A percentile compares a stretch with the other conserved stretches of the same genome.
Evolutionary conservation across 2,888 invertebrate genomes (phyloP).

Genomic region (Leptinotarsa peninsularis): DNA sequence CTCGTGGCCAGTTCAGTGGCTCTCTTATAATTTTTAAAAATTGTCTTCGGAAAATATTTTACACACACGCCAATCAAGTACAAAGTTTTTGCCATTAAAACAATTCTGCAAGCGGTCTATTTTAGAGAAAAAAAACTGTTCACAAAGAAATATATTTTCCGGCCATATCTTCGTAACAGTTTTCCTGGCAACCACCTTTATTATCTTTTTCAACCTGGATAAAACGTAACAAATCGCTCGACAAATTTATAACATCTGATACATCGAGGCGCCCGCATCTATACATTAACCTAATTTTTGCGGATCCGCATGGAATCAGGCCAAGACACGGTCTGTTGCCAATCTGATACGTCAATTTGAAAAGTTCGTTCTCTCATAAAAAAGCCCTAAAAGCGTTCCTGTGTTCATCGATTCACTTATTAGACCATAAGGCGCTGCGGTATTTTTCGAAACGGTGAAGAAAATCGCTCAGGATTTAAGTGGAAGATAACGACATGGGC

Average conservation of each 20-base stretch:
- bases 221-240: slow-evolving; percentile 14
- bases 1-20: too few relatives aligned
- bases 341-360: slow-evolving; percentile 46
- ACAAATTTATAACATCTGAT: slow-evolving; percentile 7
- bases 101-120: too few relatives aligned
- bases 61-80: too few relatives aligned
- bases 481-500: slow-evolving; percentile 6
- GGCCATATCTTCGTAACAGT: not conserved
- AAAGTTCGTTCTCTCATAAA: slow-evolving; percentile 42
- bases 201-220: not conserved
- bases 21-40: too few relatives aligned
- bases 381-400: slow-evolving; percentile 47
- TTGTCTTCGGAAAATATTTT: too few relatives aligned
- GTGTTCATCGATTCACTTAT: slow-evolving; percentile 48
- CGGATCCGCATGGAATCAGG: slow-evolving; percentile 34
- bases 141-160: too few relatives aligned
- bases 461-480: slow-evolving; percentile 6
- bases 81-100: too few relatives aligned
- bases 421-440: slow-evolving; percentile 34
- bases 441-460: slow-evolving; percentile 15
- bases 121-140: too few relatives aligned
- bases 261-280: slow-evolving; percentile 4
- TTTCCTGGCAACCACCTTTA: not conserved
- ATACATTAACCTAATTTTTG: slow-evolving; percentile 30
- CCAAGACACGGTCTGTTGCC: slow-evolving; percentile 40